Conservation (phyloP, 1,140 invertebrate species). For the Aphelinus atriplicis region DNA sequence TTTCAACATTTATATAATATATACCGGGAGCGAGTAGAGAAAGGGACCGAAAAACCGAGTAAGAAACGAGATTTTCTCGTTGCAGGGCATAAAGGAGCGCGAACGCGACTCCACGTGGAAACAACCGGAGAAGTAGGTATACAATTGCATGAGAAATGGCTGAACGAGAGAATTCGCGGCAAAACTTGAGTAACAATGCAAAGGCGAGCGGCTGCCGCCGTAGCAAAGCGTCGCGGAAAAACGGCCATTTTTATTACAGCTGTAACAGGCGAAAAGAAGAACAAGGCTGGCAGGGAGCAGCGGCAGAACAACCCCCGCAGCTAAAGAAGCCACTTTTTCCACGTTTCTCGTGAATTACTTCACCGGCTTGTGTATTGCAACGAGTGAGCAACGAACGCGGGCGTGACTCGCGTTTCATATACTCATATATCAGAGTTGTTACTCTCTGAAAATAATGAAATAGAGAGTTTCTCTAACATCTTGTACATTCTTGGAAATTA, state of each 20-base stretch:
- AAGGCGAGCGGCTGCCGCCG: background rate
- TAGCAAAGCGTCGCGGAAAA: constrained; percentile 1
- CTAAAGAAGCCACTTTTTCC: constrained; percentile 8
- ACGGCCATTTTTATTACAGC: constrained; percentile 10
- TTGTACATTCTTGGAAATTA: no score
- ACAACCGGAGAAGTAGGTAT: constrained; percentile 8
- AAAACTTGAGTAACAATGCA: constrained; percentile 19
- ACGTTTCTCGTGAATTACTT: constrained; percentile 3
- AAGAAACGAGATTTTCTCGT: no score
- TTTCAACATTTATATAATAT: no score
- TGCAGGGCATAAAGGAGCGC: no score
- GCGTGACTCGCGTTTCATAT: no score
- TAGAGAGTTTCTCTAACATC: no score
- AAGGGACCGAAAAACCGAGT: no score
- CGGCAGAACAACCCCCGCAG: background rate
- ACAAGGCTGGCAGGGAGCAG: no score
- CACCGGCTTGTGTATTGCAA: constrained; percentile 4
- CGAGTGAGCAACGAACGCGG: no score
- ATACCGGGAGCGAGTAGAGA: no score
- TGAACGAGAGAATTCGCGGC: constrained; percentile 18
- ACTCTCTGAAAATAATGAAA: no score
- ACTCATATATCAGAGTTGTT: no score
- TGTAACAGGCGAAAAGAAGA: constrained; percentile 9
- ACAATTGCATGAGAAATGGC: constrained; percentile 24
- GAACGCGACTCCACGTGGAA: background rate